Evolutionary conservation across 2,113 vertebrate genomes (phyloP).

Genomic region (Tachysurus vachellii): DNA sequence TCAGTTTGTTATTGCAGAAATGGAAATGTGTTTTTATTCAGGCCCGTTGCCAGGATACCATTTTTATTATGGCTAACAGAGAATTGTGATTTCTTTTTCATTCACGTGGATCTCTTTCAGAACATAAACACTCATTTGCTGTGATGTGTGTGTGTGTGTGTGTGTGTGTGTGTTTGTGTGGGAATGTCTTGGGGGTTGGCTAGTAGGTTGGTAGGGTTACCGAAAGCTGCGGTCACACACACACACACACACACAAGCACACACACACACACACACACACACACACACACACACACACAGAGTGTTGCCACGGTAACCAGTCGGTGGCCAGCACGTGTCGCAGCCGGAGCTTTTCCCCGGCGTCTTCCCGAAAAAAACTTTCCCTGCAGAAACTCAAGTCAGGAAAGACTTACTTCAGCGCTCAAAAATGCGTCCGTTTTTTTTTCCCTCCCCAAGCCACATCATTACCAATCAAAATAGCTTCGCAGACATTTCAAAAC

Average conservation of each 20-base stretch:
- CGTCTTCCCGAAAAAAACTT: constrained; percentile 42
- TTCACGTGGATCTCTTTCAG: constrained; percentile 45
- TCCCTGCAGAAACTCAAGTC: constrained; percentile 17
- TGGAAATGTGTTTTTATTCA: constrained; percentile 58
- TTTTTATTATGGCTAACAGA: constrained; percentile 57
- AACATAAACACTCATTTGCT: neutral
- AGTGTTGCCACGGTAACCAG: constrained; percentile 47
- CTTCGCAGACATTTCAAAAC: constrained; percentile 29
- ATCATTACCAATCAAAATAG: constrained; percentile 54
- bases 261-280: constrained; percentile 24
- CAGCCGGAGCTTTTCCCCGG: constrained; percentile 38
- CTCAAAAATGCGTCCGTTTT: constrained; percentile 33
- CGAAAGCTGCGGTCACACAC: constrained; percentile 48
- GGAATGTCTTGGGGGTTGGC: constrained; percentile 4
- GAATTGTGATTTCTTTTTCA: constrained; percentile 44
- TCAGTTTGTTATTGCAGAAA: constrained; percentile 59
- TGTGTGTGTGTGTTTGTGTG: neutral
- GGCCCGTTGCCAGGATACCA: constrained; percentile 54
- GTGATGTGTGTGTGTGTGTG: constrained; percentile 1
- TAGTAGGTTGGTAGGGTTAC: constrained; percentile 32
- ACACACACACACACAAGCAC: constrained; percentile 41
- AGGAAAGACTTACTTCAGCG: constrained; percentile 43
- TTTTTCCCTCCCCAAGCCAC: constrained; percentile 3
- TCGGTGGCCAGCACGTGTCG: constrained; percentile 43
- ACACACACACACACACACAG: constrained; percentile 34